Percentiles rank a stretch among this genome's conserved stretches.
These are phyloP conservation scores for Gibbula magus DNA, from an alignment of 2,888 invertebrate genomes.

Conservation along the genomic window DNA sequence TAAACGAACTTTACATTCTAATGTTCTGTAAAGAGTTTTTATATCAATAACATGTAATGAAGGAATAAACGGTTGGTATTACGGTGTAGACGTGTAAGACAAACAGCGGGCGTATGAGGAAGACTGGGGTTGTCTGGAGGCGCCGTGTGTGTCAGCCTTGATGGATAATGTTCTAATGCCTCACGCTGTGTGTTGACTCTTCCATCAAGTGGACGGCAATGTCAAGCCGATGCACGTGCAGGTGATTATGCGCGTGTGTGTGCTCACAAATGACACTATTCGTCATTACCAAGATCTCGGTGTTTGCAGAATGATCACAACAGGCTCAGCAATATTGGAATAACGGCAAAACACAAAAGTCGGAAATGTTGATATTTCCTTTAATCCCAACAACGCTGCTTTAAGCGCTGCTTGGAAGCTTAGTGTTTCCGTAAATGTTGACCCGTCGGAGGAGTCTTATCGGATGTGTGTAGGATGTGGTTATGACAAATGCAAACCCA, in stretches of 20 bases:
- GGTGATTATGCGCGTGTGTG: not conserved
- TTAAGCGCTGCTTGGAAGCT: slow-evolving; percentile 4
- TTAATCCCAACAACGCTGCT: not conserved
- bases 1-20: too few species aligned
- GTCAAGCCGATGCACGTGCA: slow-evolving; percentile 13
- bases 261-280: not conserved
- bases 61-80: too few species aligned
- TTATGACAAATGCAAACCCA: not conserved
- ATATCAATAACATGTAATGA: too few species aligned
- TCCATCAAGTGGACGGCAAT: not conserved
- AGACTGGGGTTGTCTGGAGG: too few species aligned
- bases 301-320: not conserved
- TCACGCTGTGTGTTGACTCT: too few species aligned
- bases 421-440: slow-evolving; percentile 9
- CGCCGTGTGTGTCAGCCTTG: too few species aligned
- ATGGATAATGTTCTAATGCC: too few species aligned
- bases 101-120: too few species aligned
- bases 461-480: not conserved
- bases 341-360: slow-evolving; percentile 14
- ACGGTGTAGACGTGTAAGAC: too few species aligned
- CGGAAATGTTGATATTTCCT: not conserved
- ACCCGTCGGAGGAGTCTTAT: not conserved
- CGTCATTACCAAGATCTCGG: not conserved
- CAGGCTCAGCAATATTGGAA: slow-evolving; percentile 1
- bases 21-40: too few species aligned